phyloP scores from a whole-genome alignment of 2,888 invertebrate species.

The Thymelicus sylvestris region DNA sequence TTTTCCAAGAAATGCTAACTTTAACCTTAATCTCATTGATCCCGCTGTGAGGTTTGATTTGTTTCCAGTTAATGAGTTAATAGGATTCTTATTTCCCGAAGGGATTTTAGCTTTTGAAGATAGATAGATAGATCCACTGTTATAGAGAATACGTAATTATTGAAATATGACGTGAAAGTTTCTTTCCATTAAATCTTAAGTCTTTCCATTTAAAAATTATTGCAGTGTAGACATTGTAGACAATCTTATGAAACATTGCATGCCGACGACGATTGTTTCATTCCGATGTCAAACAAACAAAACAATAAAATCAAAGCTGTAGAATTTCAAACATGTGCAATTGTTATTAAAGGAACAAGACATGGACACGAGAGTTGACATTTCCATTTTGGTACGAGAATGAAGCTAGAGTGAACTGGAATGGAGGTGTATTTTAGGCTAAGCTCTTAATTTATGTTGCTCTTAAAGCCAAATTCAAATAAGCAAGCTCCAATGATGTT shows the following conservation, averaged over 20 bases:
- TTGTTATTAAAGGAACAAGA: not conserved
- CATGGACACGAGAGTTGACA: constrained; percentile 9
- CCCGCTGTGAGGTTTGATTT: too few relatives aligned
- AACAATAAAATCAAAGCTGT: constrained; percentile 9
- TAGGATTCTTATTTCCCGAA: too few relatives aligned
- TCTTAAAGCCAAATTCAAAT: not conserved
- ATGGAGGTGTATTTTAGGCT: constrained; percentile 24
- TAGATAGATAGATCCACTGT: too few relatives aligned
- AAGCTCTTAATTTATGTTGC: constrained; percentile 1
- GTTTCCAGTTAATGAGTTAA: too few relatives aligned
- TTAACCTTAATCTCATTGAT: too few relatives aligned
- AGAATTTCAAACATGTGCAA: constrained; percentile 26
- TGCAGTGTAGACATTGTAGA: too few relatives aligned
- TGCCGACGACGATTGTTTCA: constrained; percentile 19
- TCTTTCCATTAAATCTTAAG: too few relatives aligned
- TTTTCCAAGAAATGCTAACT: too few relatives aligned
- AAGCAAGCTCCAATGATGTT: not conserved
- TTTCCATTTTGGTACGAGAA: constrained; percentile 19
- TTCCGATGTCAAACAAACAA: constrained; percentile 19
- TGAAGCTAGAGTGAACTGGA: constrained; percentile 19
- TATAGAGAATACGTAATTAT: too few relatives aligned
- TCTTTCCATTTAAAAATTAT: too few relatives aligned
- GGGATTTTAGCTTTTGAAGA: too few relatives aligned
- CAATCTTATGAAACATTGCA: not conserved
- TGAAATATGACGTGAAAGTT: too few relatives aligned